Evolutionary conservation across 1,140 invertebrate species (phyloP), one percentile per base, ranked within the genome.

Genomic region (Drosophila pruinosa): DNA sequence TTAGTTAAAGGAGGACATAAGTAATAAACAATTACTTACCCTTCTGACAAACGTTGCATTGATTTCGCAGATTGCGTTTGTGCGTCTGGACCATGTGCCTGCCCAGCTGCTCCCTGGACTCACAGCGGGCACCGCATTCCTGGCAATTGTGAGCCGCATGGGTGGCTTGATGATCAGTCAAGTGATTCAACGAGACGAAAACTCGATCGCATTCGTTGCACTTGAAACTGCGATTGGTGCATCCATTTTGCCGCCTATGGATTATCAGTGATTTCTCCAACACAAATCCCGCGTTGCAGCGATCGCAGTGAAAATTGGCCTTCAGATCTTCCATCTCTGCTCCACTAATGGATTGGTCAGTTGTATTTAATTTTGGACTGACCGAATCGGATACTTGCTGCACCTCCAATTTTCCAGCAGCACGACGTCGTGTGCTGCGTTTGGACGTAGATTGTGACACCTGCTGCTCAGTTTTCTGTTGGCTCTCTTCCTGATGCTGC

Each of bases 1-100:
- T 21, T 1, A 15, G 14, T 15, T 17, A 50, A 15, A 14, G 17
- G 7, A 24, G 5, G 0, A 26, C 24, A 12, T 6, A 4, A 31
- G 5, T 15, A n/a, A 7, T 12, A 2, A 12, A 15, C 0, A 0
- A 4, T 52, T 39, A 28, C 70, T 65, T 74, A 91, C 91, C 91
- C 78, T 94, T 94, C 31, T 92, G 92, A 68, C 94, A 95, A 7
- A 92, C 80, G 4, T 91, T 86, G 77, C 94, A 95, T 15, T 92
- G 91, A 74, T 94, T 93, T 26, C 93, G 93, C 21, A 93, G 92
- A 39, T 92, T 92, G 0, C 92, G 88, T 58, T 92, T 92, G 72
- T 94, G 93, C 7, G 90, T 86, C 80, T 74, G 92, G 64, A 78
- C 92, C 63, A 90, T 89, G 54, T 92, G 92, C 28, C 89, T 73